phyloP scores from a whole-genome alignment of 2,113 vertebrate genomes.

The Misgurnus anguillicaudatus region DNA sequence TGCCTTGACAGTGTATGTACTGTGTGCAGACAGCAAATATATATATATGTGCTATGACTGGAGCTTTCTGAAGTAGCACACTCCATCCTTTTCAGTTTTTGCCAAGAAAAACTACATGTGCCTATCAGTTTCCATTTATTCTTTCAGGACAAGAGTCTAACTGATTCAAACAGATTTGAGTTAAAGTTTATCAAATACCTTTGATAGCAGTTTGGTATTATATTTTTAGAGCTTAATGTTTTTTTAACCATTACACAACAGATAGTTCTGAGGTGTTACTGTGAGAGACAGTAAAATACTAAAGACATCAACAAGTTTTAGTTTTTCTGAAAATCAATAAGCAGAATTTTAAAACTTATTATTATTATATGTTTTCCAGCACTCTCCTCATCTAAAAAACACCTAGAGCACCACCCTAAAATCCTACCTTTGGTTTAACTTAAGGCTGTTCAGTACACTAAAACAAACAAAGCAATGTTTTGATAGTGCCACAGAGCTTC shows the following conservation, averaged over 20 bases:
- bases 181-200: not conserved
- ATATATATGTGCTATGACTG: not conserved
- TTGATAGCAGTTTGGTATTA: not conserved
- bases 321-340: not conserved
- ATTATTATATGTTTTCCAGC: too few species aligned
- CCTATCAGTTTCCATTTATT: not conserved
- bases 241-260: not conserved
- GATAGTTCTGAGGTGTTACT: too few species aligned
- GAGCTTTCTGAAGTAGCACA: not conserved
- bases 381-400: too few species aligned
- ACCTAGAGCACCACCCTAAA: too few species aligned
- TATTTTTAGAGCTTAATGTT: not conserved
- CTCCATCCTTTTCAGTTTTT: not conserved
- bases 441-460: too few species aligned
- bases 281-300: too few species aligned
- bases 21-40: not conserved
- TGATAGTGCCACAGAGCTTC: too few species aligned
- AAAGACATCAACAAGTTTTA: not conserved
- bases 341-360: too few species aligned
- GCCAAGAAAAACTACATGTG: not conserved
- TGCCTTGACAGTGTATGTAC: conserved; percentile 1
- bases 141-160: not conserved
- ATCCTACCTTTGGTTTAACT: too few species aligned
- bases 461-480: too few species aligned
- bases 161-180: not conserved